These are phyloP conservation scores for Gordius sp. DNA, from an alignment of 2,888 invertebrate genomes.

Conservation along the genomic window DNA sequence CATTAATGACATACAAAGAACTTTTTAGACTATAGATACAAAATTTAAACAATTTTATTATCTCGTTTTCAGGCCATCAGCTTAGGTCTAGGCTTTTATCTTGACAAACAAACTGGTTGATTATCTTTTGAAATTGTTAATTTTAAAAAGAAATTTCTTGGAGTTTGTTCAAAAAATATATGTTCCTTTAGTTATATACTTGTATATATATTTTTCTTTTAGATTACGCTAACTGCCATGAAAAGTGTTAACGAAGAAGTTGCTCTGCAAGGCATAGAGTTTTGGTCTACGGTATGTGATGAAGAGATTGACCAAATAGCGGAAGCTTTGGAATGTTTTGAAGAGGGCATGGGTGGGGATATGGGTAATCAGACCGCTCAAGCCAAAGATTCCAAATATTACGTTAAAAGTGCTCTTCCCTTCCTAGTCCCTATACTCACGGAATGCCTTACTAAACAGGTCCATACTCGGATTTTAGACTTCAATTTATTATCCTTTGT, in stretches of 20 bases:
- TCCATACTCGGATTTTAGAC: too few species aligned
- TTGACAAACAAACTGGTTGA: too few species aligned
- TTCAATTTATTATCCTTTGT: too few species aligned
- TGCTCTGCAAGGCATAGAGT: slow-evolving; percentile 89
- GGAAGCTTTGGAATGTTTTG: too few species aligned
- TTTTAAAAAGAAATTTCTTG: too few species aligned
- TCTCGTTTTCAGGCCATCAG: too few species aligned
- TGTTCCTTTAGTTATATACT: background rate
- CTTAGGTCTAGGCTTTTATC: too few species aligned
- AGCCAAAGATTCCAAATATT: slow-evolving; percentile 43
- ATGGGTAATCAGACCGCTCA: too few species aligned
- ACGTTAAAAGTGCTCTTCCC: slow-evolving; percentile 87
- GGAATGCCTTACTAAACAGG: slow-evolving; percentile 70
- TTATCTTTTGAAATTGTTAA: too few species aligned
- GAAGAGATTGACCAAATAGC: slow-evolving; percentile 58
- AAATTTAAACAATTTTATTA: too few species aligned
- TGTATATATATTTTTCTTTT: slow-evolving; percentile 15
- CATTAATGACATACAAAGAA: too few species aligned
- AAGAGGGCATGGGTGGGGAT: background rate
- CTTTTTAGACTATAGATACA: too few species aligned
- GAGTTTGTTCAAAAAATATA: background rate
- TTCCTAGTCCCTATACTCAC: slow-evolving; percentile 75
- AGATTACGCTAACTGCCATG: slow-evolving; percentile 92
- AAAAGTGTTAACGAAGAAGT: slow-evolving; percentile 82
- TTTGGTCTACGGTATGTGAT: slow-evolving; percentile 98